Percentiles rank a stretch among this genome's conserved stretches.
These are phyloP conservation scores for Tylochromis polylepis DNA, from an alignment of 2,113 vertebrate species.

Conservation along the genomic window DNA sequence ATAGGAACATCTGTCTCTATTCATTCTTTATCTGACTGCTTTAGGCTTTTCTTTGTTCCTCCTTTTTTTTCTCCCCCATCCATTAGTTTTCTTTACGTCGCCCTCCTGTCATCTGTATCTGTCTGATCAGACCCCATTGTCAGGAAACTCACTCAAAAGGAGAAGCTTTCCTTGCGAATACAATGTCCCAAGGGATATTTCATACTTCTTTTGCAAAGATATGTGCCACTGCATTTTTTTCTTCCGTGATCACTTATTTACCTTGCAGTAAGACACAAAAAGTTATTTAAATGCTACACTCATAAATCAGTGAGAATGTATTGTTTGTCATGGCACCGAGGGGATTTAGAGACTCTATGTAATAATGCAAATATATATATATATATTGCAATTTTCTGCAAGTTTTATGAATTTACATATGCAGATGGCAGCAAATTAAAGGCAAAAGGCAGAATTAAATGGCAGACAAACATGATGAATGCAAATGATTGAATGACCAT, in stretches of 20 bases:
- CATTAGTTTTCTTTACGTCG: constrained; percentile 28
- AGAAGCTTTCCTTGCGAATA: neutral
- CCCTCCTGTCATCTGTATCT: constrained; percentile 4
- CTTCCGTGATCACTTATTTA: constrained; percentile 17
- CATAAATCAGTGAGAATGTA: neutral
- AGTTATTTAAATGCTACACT: constrained; percentile 1
- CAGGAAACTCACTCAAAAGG: neutral
- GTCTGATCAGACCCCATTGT: constrained; percentile 17
- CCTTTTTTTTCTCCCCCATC: neutral
- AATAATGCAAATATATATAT: neutral
- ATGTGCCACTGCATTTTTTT: neutral
- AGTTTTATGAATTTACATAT: neutral
- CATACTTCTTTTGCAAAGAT: neutral
- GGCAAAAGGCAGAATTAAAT: neutral
- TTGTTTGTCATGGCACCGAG: neutral
- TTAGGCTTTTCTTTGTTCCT: constrained; percentile 7
- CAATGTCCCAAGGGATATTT: neutral
- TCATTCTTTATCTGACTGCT: constrained; percentile 15
- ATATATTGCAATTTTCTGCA: neutral
- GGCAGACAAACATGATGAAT: neutral
- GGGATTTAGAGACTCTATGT: neutral
- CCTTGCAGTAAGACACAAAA: neutral
- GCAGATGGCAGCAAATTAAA: neutral
- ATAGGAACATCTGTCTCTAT: constrained; percentile 14
- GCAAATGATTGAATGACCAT: neutral